Base-by-base conservation (phyloP, 2,888 invertebrate species). In the Drosophila phalerata region DNA sequence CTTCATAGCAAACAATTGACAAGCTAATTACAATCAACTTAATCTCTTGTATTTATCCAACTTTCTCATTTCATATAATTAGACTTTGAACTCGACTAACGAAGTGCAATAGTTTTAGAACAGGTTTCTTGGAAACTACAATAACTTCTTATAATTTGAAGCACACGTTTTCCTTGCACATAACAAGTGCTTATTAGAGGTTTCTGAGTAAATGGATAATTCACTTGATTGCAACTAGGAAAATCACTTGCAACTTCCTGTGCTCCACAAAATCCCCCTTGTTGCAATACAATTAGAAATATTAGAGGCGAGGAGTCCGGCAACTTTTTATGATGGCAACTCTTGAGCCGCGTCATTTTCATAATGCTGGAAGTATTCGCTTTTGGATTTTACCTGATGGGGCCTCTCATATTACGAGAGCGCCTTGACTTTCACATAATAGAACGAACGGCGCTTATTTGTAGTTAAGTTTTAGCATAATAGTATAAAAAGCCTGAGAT, bases 351-450 rank as follows among this genome's bases (percentile, higher is more conserved):
- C 25, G 15, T 47, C 10, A 47, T 47, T 28, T 28, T 48, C 48
- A 30, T 30, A 11, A 17, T 32, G 30, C 34, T 37, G n/a, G n/a
- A 37, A 5, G 34, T n/a, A 37, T 48, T n/a, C n/a, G 49, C 49
- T 49, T 9, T 34, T 38, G 43, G 34, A 1, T 8, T 52, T 17
- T 17, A 11, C 4, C 40, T 60, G 22, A 25, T 47, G 40, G 42
- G 32, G 22, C 22, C 11, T 48, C 10, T 32, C 6, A 30, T 51
- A 58, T 65, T 51, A 58, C 51, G 51, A 43, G 43, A 22, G 37
- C 51, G 43, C 61, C 60, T 67, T 58, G 71, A 78, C 77, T 77
- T 76, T 79, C 77, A 72, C 79, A 71, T 64, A 72, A 40, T 53
- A 60, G 70, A 37, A 47, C 8, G 42, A 63, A 49, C 76, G 47